Base-by-base conservation (phyloP, 2,888 invertebrate species). In the Cephus nigrinus region DNA sequence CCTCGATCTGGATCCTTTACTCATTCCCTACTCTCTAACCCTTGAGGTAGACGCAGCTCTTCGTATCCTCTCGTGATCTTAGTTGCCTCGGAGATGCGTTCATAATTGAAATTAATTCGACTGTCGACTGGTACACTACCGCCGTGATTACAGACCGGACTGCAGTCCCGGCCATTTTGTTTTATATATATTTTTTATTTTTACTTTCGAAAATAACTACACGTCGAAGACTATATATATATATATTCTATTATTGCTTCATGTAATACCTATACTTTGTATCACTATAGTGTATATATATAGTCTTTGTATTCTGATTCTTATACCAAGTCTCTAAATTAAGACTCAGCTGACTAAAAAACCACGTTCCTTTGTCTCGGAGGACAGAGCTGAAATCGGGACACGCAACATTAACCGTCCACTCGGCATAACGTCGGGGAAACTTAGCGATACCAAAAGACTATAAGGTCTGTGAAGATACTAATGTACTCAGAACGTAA, bases 341-440 rank as follows among this genome's bases (percentile, higher is more conserved):
- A 78, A 73, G 30, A 73, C 55, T 68, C 55, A 1, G 68, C 76
- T 36, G 72, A 33, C 36, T 77, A 55, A 55, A 40, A 55, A 55
- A 55, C 55, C 55, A 23, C 55, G 55, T 55, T 55, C 76, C 78
- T 79, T 80, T 80, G 80, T 82, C 78, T 79, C 77, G 76, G 72
- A 12, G 77, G 79, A 81, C 68, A 35, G 11, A 75, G 80, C 82
- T 80, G 80, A 84, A 85, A 85, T 85, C 80, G 80, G 83, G 84
- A 84, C 84, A 84, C 85, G 85, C 86, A 85, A 88, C 87, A 88
- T 88, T 87, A 88, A 87, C 85, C 34, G 36, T 30, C 74, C 74
- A 35, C 33, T 30, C 12, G 33, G 84, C 86, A 86, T 86, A 84
- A 84, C 84, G 78, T n/a, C 71, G 55, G 23, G 40, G 23, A 55